These are phyloP conservation scores for Panthera tigris DNA, from an alignment of 2,113 vertebrate species.

Conservation along the genomic window DNA sequence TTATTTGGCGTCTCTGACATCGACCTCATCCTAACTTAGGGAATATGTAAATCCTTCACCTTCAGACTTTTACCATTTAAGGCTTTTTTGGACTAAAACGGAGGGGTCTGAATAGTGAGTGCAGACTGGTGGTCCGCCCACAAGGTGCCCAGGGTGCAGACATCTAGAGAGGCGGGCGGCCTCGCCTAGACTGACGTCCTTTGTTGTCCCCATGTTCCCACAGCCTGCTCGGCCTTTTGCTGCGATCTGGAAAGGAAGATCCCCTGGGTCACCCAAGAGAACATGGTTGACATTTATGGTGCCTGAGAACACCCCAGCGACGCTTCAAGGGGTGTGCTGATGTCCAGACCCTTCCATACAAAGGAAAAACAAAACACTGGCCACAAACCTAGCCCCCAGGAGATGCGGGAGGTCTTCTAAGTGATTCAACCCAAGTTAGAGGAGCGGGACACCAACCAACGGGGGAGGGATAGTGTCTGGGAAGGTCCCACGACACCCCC, in stretches of 20 bases:
- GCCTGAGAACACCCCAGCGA: no score
- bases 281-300: rapidly evolving
- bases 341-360: neutral
- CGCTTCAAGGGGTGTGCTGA: rapidly evolving
- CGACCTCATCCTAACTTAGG: neutral
- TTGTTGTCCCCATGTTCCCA: rapidly evolving
- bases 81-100: neutral
- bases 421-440: neutral
- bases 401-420: rapidly evolving
- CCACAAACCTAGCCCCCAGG: neutral
- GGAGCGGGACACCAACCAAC: no score
- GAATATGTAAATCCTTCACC: neutral
- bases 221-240: no score
- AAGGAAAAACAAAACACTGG: neutral
- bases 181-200: rapidly evolving
- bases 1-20: neutral
- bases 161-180: neutral
- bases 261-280: neutral
- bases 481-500: neutral
- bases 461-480: neutral
- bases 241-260: neutral
- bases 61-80: neutral
- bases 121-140: neutral
- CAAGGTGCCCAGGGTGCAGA: neutral
- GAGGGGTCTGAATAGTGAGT: neutral